Conservation (phyloP, 2,888 invertebrate species). For the Pasiphila rectangulata region DNA sequence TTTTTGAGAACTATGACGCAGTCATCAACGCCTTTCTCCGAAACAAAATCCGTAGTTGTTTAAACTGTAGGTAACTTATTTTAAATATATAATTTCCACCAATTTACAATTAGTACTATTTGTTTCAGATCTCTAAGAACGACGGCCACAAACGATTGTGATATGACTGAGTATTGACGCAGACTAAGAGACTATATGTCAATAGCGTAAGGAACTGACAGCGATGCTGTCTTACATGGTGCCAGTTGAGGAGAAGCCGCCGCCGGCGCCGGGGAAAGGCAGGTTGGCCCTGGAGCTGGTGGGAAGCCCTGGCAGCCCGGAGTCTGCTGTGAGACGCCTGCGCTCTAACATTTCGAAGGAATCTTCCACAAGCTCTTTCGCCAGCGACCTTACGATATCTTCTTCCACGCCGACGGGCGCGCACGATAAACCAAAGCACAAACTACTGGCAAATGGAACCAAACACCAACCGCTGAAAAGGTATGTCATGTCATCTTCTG, state of each 20-base stretch:
- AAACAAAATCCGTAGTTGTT: no score
- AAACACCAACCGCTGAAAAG: conserved; percentile 87
- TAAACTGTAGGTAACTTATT: no score
- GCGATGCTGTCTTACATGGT: conserved; percentile 90
- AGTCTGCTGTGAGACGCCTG: conserved; percentile 52
- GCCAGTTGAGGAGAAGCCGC: conserved; percentile 88
- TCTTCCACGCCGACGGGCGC: conserved; percentile 83
- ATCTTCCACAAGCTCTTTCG: conserved; percentile 86
- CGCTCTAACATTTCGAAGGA: conserved; percentile 81
- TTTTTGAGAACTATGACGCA: no score
- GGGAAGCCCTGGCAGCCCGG: conserved; percentile 62
- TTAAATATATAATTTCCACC: no score
- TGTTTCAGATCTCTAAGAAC: conserved; percentile 55
- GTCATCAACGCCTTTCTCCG: no score
- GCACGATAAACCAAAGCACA: conserved; percentile 84
- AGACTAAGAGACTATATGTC: conserved; percentile 30
- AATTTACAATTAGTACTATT: not conserved
- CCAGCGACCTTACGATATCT: conserved; percentile 83
- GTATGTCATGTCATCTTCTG: no score
- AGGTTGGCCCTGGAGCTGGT: conserved; percentile 76
- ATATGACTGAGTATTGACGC: conserved; percentile 34
- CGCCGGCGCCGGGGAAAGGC: conserved; percentile 80
- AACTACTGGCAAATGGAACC: conserved; percentile 84
- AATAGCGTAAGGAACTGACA: conserved; percentile 36
- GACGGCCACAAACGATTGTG: conserved; percentile 31